Evolutionary conservation across 2,888 invertebrate species (phyloP).

Genomic region (Acronicta aceris): DNA sequence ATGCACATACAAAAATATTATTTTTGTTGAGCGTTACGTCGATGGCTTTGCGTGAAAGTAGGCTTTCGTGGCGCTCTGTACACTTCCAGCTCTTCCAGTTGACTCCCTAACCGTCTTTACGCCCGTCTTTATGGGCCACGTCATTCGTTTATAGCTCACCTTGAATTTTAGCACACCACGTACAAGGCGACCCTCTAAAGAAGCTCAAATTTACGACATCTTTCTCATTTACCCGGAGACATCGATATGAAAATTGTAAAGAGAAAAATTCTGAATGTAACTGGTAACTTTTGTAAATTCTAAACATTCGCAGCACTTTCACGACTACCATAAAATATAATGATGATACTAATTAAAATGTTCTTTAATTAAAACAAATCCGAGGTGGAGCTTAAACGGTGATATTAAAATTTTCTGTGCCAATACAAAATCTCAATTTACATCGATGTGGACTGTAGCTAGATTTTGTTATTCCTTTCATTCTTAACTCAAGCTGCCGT

Average conservation of each 20-base stretch:
- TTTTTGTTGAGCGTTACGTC: conserved; percentile 51
- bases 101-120: conserved; percentile 58
- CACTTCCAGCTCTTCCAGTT: conserved; percentile 56
- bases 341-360: conserved; percentile 35
- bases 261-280: conserved; percentile 21
- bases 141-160: conserved; percentile 73
- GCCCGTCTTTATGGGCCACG: conserved; percentile 65
- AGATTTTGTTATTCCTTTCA: conserved; percentile 58
- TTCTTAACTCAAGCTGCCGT: conserved; percentile 58
- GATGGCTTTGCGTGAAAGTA: conserved; percentile 67
- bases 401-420: conserved; percentile 49
- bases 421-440: conserved; percentile 50
- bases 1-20: conserved; percentile 58
- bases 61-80: conserved; percentile 67
- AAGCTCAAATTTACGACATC: conserved; percentile 49
- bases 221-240: conserved; percentile 48
- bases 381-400: conserved; percentile 65
- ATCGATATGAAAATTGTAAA: conserved; percentile 45
- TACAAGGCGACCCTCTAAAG: conserved; percentile 36
- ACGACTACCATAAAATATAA: conserved; percentile 33
- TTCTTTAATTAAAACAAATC: conserved; percentile 57
- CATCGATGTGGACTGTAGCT: conserved; percentile 66
- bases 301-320: conserved; percentile 24
- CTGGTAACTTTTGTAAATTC: conserved; percentile 19
- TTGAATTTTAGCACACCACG: conserved; percentile 60